These are phyloP conservation scores for Carcharodon carcharias DNA, from an alignment of 2,797 vertebrate species.

Conservation along the genomic window DNA sequence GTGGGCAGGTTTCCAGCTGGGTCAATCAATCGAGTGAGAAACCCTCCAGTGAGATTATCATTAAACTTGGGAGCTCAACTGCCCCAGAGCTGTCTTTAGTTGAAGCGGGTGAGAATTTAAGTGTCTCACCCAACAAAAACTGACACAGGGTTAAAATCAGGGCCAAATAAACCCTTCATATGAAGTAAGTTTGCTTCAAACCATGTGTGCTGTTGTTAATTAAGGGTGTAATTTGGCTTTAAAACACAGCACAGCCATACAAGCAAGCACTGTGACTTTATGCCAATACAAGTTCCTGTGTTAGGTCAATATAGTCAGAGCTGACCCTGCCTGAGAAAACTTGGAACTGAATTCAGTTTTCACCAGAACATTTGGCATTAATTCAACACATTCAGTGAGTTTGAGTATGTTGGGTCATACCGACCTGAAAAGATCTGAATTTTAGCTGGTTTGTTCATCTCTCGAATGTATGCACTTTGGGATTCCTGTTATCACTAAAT, in stretches of 20 bases:
- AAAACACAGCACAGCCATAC: background rate
- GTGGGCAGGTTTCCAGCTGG: background rate
- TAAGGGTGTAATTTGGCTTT: conserved; percentile 3
- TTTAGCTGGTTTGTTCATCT: background rate
- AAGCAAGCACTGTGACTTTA: background rate
- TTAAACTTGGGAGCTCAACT: background rate
- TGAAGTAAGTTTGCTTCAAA: background rate
- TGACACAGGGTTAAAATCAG: background rate
- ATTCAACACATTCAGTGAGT: background rate
- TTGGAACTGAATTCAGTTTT: background rate
- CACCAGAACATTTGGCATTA: background rate
- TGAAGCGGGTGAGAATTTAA: background rate
- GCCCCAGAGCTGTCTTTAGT: background rate
- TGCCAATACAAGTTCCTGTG: background rate
- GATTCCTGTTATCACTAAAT: background rate
- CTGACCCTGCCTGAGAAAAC: background rate
- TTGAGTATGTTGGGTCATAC: background rate
- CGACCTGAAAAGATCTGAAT: background rate
- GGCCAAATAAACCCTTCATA: background rate
- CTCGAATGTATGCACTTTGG: background rate
- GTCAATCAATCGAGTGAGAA: background rate
- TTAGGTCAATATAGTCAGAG: background rate
- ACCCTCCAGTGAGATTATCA: background rate
- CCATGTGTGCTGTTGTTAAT: background rate
- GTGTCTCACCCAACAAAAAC: background rate